phyloP scores from a whole-genome alignment of 1,140 invertebrate genomes.

The Achatina immaculata region DNA sequence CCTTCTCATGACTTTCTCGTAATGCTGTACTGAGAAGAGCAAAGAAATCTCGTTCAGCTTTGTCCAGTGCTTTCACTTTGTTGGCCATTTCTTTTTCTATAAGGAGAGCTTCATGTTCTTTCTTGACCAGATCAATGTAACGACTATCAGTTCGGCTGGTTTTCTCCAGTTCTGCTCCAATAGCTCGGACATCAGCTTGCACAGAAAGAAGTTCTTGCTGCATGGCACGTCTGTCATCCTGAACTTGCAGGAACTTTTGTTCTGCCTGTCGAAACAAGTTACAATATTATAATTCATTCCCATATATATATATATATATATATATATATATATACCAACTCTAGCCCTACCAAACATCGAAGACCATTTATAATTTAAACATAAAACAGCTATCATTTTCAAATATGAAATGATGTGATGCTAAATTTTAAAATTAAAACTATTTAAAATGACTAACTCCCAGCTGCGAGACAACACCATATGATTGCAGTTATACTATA shows the following conservation, averaged over 20 bases:
- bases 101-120: slow-evolving; percentile 71
- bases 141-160: slow-evolving; percentile 79
- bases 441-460: no score
- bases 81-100: slow-evolving; percentile 67
- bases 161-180: slow-evolving; percentile 79
- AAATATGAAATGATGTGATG: no score
- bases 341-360: background rate
- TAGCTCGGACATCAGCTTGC: slow-evolving; percentile 77
- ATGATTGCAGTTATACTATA: no score
- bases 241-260: slow-evolving; percentile 75
- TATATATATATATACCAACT: background rate
- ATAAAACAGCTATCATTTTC: no score
- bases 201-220: slow-evolving; percentile 74
- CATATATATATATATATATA: slow-evolving; percentile 2
- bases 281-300: background rate
- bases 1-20: slow-evolving; percentile 81
- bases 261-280: slow-evolving; percentile 72
- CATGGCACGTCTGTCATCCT: slow-evolving; percentile 76
- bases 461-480: no score
- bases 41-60: slow-evolving; percentile 78
- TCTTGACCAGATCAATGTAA: slow-evolving; percentile 76
- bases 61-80: slow-evolving; percentile 69
- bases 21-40: slow-evolving; percentile 78
- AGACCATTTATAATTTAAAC: no score
- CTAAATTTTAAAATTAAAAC: no score